Percentiles rank a stretch among this genome's conserved stretches.
Evolutionary conservation across 2,797 vertebrate species (phyloP).

Genomic region (Silurus aristotelis): DNA sequence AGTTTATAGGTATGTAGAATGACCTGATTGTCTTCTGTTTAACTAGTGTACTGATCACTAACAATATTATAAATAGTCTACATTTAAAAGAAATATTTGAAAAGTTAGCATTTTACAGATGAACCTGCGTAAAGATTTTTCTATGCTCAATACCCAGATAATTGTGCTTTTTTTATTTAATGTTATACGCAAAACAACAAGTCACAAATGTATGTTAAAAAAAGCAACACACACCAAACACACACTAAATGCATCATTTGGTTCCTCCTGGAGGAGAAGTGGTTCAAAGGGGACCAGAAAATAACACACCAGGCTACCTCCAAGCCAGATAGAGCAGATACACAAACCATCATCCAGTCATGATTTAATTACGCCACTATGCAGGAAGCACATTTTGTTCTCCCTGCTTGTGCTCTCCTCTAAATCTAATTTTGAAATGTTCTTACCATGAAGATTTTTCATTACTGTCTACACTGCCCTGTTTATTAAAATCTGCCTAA

Average conservation of each 20-base stretch:
- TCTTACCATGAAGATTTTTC: background rate
- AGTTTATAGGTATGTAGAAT: background rate
- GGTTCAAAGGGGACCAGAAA: background rate
- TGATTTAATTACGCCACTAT: conserved; percentile 48
- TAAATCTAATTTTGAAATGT: conserved; percentile 23
- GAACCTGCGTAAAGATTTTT: too few species aligned
- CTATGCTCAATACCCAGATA: too few species aligned
- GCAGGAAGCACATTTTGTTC: conserved; percentile 33
- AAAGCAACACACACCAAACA: background rate
- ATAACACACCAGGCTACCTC: too few species aligned
- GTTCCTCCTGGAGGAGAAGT: background rate
- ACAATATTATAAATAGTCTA: background rate
- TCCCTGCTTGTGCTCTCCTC: background rate
- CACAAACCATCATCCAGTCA: background rate
- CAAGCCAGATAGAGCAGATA: conserved; percentile 6
- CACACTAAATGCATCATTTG: background rate
- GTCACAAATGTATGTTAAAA: background rate
- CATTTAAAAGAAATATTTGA: background rate
- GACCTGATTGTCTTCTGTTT: background rate
- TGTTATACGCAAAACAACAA: background rate
- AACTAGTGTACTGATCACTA: background rate
- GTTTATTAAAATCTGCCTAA: background rate
- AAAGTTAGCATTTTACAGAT: background rate
- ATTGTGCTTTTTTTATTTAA: background rate
- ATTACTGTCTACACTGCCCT: background rate